phyloP scores from a whole-genome alignment of 2,113 vertebrate species.

The Erpornis zantholeuca region DNA sequence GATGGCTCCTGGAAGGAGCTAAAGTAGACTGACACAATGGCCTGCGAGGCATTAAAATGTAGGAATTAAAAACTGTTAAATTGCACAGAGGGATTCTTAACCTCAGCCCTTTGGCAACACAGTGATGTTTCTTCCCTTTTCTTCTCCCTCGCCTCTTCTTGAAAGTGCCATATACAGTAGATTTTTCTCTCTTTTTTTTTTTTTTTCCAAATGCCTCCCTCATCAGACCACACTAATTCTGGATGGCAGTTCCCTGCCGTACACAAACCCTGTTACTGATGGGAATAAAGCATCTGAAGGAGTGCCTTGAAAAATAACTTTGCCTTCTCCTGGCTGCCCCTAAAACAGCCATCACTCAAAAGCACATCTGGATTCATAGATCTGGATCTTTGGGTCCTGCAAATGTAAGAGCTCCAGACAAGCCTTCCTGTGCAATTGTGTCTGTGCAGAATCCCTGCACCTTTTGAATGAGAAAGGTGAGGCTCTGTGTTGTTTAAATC shows the following conservation, averaged over 20 bases:
- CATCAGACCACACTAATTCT: background rate
- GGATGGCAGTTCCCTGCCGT: background rate
- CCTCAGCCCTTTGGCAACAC: slow-evolving; percentile 55
- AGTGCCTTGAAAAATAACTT: background rate
- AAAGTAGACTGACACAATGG: slow-evolving; percentile 48
- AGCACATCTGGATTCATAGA: background rate
- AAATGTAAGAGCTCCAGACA: background rate
- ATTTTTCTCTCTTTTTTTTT: background rate
- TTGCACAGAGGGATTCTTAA: slow-evolving; percentile 60
- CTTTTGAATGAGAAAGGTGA: slow-evolving; percentile 7
- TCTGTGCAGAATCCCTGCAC: background rate
- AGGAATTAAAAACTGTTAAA: slow-evolving; percentile 65
- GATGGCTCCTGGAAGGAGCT: slow-evolving; percentile 37
- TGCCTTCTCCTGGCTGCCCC: background rate
- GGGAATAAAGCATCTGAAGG: background rate
- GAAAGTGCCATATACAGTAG: background rate
- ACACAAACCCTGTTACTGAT: background rate
- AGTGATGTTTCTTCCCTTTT: slow-evolving; percentile 25
- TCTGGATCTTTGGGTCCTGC: background rate
- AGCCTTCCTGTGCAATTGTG: background rate
- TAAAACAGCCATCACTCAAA: background rate
- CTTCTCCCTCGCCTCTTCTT: background rate
- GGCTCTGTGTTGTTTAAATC: background rate
- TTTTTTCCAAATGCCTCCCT: background rate
- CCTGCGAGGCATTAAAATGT: slow-evolving; percentile 57